These are phyloP conservation scores for Bergia puertoricense DNA, from an alignment of 92 coral and sea anemone species.

Conservation along the genomic window DNA sequence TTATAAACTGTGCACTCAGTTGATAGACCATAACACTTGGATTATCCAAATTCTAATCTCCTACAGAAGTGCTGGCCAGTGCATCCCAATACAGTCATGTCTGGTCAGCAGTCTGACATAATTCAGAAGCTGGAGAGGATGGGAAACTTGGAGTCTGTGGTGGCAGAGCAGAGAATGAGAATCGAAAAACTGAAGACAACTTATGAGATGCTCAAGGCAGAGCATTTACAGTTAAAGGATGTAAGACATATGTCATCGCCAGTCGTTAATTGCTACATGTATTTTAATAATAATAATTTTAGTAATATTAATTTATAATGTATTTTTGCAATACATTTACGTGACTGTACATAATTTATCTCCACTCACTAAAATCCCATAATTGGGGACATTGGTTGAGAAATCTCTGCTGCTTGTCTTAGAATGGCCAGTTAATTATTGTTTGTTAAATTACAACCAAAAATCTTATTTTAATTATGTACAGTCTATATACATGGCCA, in stretches of 20 bases:
- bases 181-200: constrained; percentile 96
- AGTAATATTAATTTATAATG: too few species aligned
- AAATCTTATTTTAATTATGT: too few species aligned
- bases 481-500: too few species aligned
- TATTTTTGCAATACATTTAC: too few species aligned
- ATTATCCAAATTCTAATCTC: too few species aligned
- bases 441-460: neutral
- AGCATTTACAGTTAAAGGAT: constrained; percentile 95
- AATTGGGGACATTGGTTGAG: too few species aligned
- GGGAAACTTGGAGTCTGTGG: constrained; percentile 94
- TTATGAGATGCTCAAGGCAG: constrained; percentile 92
- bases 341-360: too few species aligned
- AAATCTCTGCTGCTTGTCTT: too few species aligned
- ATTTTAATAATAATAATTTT: neutral
- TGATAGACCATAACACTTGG: too few species aligned
- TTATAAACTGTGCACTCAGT: too few species aligned
- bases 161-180: constrained; percentile 95
- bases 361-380: too few species aligned
- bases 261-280: neutral
- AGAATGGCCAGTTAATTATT: neutral
- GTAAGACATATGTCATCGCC: constrained; percentile 54
- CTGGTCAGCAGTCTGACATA: constrained; percentile 76
- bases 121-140: constrained; percentile 90
- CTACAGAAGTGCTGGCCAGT: neutral
- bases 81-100: constrained; percentile 35